Evolutionary conservation across 2,113 vertebrate species (phyloP), one percentile per base, ranked within the genome.

Genomic region (Rhadina sibilatrix): DNA sequence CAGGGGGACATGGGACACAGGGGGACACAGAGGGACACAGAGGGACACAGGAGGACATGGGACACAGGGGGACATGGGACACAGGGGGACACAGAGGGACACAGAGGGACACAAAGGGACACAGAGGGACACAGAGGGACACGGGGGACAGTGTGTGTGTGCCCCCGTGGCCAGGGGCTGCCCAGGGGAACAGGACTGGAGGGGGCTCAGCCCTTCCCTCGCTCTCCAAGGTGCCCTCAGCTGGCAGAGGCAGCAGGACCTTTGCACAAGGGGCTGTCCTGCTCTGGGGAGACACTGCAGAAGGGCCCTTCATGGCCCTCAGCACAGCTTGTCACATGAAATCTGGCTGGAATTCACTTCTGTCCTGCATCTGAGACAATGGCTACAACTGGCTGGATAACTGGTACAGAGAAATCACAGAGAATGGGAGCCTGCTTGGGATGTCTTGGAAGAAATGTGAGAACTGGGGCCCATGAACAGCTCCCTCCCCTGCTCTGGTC

Each of bases 261-360:
- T 75, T 11, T 56, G 30, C 63, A 56, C 19, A n/a, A 25, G 30
- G 27, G 20, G 20, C 5, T 37, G 20, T 40, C 1, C 8, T 1
- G 14, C 21, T 19, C 50, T 35, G 54, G 61, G 31, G n/a, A 59
- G 10, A 23, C 28, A 6, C 0, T n/a, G 38, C 10, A 53, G 12
- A 11, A 25, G 2, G 2, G 13, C 46, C 31, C n/a, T 61, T 5
- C 9, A 25, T 2, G 2, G 13, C 46, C 31, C n/a, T 61, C 4
- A 21, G 3, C 30, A 15, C 28, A 44, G 40, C 15, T 57, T 37
- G 17, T 47, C 37, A 46, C 19, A 42, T 7, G n/a, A 71, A 64
- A 79, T 15, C 49, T 65, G 15, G 47, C 12, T 78, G 72, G 61
- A 49, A 70, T 35, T 7, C 9, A n/a, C n/a, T 86, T 77, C 46